Evolutionary conservation across 2,888 invertebrate genomes (phyloP), one percentile per base, ranked within the genome.

Genomic region (Synergus umbraculus): DNA sequence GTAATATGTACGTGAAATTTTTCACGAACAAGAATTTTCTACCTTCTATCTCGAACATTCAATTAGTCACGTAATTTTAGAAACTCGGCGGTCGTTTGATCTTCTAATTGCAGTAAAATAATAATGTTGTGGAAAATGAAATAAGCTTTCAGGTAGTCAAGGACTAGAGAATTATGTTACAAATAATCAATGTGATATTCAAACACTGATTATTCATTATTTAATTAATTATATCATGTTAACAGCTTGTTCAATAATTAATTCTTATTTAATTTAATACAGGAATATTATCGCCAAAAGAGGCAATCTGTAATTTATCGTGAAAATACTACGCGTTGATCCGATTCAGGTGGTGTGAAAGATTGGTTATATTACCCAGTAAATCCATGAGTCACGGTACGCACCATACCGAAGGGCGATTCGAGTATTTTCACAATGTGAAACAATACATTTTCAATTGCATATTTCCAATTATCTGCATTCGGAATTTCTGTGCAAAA

Each of bases 341-440:
- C 76, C 79, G 78, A 81, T 76, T 76, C 18, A 81, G 81, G 79
- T 81, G 66, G 67, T n/a, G 77, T 81, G 78, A 77, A 78, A 82
- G 79, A 81, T 81, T 81, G 82, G 77, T 54, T 81, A 81, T 81
- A 82, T 82, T 79, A 77, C 78, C 81, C 82, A 78, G 77, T 79
- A 82, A 79, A 76, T 78, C 79, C 82, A 79, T 77, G 82, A 81
- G 82, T 78, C 79, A 82, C 76, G 81, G 65, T 81, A 83, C 60
- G 77, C 79, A 41, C 54, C 37, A 76, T 73, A 73, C 18, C 65
- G 54, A 69, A 78, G 49, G 63, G 46, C 66, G 43, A n/a, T n/a
- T 66, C 73, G 69, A 82, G 78, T 80, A 80, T 79, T 82, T 78
- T 58, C 60, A 64, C 77, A 76, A 76, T 78, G 78, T 78, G 46